Evolutionary conservation across 1,140 invertebrate species (phyloP).

Genomic region (Trichogramma pretiosum): DNA sequence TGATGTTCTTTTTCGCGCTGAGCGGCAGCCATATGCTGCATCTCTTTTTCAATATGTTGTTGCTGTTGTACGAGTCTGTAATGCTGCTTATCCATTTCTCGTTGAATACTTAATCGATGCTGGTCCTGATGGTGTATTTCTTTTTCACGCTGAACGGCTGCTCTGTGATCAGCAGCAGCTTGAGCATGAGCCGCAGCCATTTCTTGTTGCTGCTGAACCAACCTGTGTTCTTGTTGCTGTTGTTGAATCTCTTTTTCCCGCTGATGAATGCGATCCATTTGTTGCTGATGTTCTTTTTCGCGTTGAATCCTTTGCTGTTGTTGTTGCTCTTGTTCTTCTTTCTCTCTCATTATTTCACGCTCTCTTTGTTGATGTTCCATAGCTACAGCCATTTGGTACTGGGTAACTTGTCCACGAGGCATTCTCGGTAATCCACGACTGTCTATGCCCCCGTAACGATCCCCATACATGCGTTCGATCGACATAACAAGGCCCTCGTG

Average conservation of each 20-base stretch:
- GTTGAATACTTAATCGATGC: slow-evolving; percentile 24
- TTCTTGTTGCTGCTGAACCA: slow-evolving; percentile 35
- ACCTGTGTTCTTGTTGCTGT: slow-evolving; percentile 35
- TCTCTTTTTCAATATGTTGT: slow-evolving; percentile 31
- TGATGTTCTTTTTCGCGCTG: slow-evolving; percentile 29
- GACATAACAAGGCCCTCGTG: slow-evolving; percentile 54
- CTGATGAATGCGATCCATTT: slow-evolving; percentile 33
- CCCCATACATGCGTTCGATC: slow-evolving; percentile 22
- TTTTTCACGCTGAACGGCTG: slow-evolving; percentile 34
- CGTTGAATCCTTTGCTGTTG: slow-evolving; percentile 37
- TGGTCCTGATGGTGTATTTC: slow-evolving; percentile 31
- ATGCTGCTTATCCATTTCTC: too few relatives aligned
- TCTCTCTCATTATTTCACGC: slow-evolving; percentile 33
- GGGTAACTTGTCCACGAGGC: slow-evolving; percentile 7
- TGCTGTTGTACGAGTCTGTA: too few relatives aligned
- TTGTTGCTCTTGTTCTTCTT: slow-evolving; percentile 33
- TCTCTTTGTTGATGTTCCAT: slow-evolving; percentile 34
- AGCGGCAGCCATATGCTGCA: slow-evolving; percentile 26
- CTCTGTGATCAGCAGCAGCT: slow-evolving; percentile 31
- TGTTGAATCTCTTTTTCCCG: slow-evolving; percentile 27
- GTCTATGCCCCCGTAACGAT: slow-evolving; percentile 10
- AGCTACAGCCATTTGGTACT: slow-evolving; percentile 21
- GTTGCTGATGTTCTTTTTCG: slow-evolving; percentile 45
- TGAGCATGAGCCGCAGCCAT: slow-evolving; percentile 34
- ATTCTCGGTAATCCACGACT: slow-evolving; percentile 10